These are phyloP conservation scores for Caenorhabditis virilis DNA, from an alignment of 2,888 invertebrate genomes.

Conservation along the genomic window DNA sequence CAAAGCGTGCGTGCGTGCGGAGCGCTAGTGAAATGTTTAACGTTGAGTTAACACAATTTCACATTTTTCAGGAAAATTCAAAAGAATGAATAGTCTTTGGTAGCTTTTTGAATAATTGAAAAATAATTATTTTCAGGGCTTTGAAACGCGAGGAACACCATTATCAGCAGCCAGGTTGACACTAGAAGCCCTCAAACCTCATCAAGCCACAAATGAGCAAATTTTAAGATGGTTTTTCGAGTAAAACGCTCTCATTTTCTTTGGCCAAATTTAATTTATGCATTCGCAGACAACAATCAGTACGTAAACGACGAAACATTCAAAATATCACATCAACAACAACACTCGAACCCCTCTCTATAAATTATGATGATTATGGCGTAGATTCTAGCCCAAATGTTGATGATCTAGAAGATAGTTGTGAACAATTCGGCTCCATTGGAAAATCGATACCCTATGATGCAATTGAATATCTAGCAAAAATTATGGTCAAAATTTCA, in stretches of 20 bases:
- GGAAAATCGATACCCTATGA: slow-evolving; percentile 37
- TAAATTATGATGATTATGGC: slow-evolving; percentile 53
- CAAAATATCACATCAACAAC: background rate
- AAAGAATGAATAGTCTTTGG: too few species aligned
- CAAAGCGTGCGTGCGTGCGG: too few species aligned
- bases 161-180: slow-evolving; percentile 37
- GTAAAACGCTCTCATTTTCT: slow-evolving; percentile 1
- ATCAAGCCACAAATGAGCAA: slow-evolving; percentile 17
- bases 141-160: slow-evolving; percentile 48
- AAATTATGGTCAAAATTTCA: slow-evolving; percentile 48
- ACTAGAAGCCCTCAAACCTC: slow-evolving; percentile 29
- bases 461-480: slow-evolving; percentile 37
- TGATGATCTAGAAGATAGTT: slow-evolving; percentile 41
- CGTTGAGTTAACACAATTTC: too few species aligned
- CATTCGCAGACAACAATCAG: slow-evolving; percentile 15
- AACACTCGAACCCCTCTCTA: slow-evolving; percentile 32
- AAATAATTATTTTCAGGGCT: slow-evolving; percentile 34
- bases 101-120: slow-evolving; percentile 1
- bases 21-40: too few species aligned
- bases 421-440: slow-evolving; percentile 40
- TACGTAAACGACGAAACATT: slow-evolving; percentile 1
- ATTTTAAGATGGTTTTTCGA: slow-evolving; percentile 31
- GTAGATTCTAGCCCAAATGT: slow-evolving; percentile 40
- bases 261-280: too few species aligned
- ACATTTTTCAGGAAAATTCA: too few species aligned